phyloP scores from a whole-genome alignment of 2,888 invertebrate species.

The Eretmocerus hayati region DNA sequence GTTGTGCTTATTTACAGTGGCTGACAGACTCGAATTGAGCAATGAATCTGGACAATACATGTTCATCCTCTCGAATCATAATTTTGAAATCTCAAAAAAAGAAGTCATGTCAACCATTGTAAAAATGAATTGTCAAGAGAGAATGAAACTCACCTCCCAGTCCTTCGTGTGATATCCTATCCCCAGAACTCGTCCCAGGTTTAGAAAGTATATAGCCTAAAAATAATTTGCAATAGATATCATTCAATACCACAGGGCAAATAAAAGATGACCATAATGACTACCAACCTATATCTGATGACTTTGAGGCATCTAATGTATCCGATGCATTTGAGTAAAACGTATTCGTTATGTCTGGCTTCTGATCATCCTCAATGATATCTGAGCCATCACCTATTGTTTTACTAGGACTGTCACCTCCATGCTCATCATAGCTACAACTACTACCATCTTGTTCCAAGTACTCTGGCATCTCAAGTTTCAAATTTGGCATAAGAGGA shows the following conservation, averaged over 20 bases:
- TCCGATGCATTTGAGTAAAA: conserved; percentile 41
- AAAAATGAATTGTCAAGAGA: conserved; percentile 6
- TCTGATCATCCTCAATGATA: conserved; percentile 39
- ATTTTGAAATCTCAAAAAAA: no score
- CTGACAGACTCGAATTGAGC: no score
- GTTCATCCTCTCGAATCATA: no score
- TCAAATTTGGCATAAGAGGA: conserved; percentile 49
- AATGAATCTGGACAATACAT: no score
- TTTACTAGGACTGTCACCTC: conserved; percentile 40
- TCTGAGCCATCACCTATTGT: conserved; percentile 37
- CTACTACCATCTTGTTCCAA: conserved; percentile 48
- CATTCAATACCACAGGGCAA: not conserved
- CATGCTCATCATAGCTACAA: conserved; percentile 45
- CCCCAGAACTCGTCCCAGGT: conserved; percentile 44
- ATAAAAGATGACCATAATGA: conserved; percentile 5
- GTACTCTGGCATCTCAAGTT: conserved; percentile 55
- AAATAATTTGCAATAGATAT: not conserved
- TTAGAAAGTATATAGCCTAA: conserved; percentile 45
- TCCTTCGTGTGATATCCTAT: conserved; percentile 44
- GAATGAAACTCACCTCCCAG: conserved; percentile 24
- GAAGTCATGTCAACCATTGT: conserved; percentile 9
- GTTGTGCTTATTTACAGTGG: no score
- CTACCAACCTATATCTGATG: conserved; percentile 38
- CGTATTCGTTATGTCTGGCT: conserved; percentile 44
- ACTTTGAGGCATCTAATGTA: conserved; percentile 38